Percentiles rank a stretch among this genome's conserved stretches.
Conservation (phyloP, 2,113 vertebrate genomes). For the Romanogobio albipinnatus region DNA sequence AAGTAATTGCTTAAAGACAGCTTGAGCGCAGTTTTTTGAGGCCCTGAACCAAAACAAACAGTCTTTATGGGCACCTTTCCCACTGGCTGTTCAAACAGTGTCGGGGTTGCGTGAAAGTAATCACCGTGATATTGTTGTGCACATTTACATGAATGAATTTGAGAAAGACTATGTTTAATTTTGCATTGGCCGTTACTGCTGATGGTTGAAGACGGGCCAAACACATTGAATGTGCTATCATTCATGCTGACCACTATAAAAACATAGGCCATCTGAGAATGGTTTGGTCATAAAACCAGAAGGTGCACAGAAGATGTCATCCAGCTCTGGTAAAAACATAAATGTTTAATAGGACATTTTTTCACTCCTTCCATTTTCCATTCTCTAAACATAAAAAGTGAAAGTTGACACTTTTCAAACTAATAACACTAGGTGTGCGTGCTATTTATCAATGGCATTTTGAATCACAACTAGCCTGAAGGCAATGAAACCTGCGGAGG, state of each 20-base stretch:
- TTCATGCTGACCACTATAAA: slow-evolving; percentile 24
- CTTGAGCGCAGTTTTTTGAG: slow-evolving; percentile 27
- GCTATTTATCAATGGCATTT: background rate
- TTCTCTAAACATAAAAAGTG: slow-evolving; percentile 4
- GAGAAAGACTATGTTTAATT: background rate
- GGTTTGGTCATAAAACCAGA: slow-evolving; percentile 14
- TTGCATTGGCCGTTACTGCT: background rate
- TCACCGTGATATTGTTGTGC: background rate
- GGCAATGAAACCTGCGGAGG: slow-evolving; percentile 4
- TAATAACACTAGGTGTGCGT: slow-evolving; percentile 3
- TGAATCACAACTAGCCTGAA: slow-evolving; percentile 18
- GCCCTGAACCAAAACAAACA: slow-evolving; percentile 21
- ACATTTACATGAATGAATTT: slow-evolving; percentile 1
- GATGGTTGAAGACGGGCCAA: background rate
- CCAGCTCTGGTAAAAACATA: slow-evolving; percentile 10
- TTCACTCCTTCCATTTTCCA: background rate
- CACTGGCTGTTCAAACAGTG: slow-evolving; percentile 2
- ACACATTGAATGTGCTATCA: background rate
- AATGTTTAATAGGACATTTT: background rate
- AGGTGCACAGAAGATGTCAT: slow-evolving; percentile 7
- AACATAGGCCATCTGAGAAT: background rate
- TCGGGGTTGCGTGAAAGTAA: background rate
- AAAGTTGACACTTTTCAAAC: background rate
- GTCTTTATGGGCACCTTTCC: background rate
- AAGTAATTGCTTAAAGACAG: slow-evolving; percentile 42